Evolutionary conservation across 2,113 vertebrate species (phyloP).

Genomic region (Albula glossodonta): DNA sequence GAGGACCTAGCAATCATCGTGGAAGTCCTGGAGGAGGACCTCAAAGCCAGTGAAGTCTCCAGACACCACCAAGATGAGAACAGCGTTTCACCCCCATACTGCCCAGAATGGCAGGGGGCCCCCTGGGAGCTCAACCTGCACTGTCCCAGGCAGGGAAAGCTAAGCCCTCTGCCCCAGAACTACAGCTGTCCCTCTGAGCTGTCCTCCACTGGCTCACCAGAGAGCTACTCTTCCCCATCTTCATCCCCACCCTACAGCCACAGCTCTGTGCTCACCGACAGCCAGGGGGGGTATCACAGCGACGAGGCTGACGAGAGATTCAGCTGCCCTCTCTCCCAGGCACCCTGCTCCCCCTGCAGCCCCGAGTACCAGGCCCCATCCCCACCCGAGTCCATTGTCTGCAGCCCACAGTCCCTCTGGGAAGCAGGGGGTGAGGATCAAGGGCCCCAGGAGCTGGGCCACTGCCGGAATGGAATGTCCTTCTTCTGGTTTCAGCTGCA

Average conservation of each 20-base stretch:
- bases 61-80: neutral
- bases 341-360: constrained; percentile 30
- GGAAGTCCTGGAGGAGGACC: constrained; percentile 83
- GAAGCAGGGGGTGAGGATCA: neutral
- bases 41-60: constrained; percentile 54
- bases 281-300: constrained; percentile 33
- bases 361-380: constrained; percentile 35
- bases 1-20: constrained; percentile 82
- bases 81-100: neutral
- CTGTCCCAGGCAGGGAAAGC: neutral
- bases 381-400: constrained; percentile 28
- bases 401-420: constrained; percentile 12
- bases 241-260: constrained; percentile 12
- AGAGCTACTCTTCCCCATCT: neutral
- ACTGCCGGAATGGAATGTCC: constrained; percentile 49
- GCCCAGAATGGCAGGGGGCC: neutral
- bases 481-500: constrained; percentile 79
- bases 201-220: neutral
- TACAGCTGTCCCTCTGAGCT: constrained; percentile 2
- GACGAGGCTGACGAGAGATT: constrained; percentile 54
- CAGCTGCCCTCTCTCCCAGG: constrained; percentile 45
- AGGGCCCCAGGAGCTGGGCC: neutral
- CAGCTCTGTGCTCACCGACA: neutral
- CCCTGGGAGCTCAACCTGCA: constrained; percentile 11
- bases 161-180: neutral